Evolutionary conservation across 2,113 vertebrate genomes (phyloP).

Genomic region (Choloepus hoffmanni): DNA sequence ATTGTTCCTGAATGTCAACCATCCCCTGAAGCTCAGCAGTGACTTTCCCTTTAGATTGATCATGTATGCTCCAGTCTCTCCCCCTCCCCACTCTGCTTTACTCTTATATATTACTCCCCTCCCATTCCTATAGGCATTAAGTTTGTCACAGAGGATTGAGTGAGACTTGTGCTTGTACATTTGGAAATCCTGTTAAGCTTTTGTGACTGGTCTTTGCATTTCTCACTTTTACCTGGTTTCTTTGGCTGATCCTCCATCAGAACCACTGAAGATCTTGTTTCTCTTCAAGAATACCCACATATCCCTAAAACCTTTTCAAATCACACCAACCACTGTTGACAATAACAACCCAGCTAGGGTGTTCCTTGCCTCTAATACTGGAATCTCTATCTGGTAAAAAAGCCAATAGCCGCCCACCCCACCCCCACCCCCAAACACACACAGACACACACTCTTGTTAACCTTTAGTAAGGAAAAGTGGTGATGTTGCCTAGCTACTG

Average conservation of each 20-base stretch:
- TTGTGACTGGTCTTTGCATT: neutral
- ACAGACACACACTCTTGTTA: neutral
- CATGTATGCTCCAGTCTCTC: too few relatives aligned
- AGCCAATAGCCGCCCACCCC: rapidly evolving
- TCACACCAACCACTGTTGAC: neutral
- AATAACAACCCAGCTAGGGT: neutral
- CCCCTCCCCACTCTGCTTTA: neutral
- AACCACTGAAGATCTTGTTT: neutral
- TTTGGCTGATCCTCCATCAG: neutral
- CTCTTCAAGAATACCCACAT: neutral
- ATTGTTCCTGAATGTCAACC: neutral
- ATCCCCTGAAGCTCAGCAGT: neutral
- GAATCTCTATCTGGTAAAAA: neutral
- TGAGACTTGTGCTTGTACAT: neutral
- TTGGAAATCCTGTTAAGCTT: neutral
- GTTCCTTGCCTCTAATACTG: neutral
- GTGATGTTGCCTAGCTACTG: rapidly evolving
- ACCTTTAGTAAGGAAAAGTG: too few relatives aligned
- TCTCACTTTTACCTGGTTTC: neutral
- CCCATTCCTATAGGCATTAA: neutral
- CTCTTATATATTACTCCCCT: neutral
- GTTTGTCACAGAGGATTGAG: neutral
- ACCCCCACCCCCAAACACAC: neutral
- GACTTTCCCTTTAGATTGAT: neutral
- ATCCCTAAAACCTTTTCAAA: neutral